Conservation (phyloP, 2,797 vertebrate species). For the Clarias platycephalus region DNA sequence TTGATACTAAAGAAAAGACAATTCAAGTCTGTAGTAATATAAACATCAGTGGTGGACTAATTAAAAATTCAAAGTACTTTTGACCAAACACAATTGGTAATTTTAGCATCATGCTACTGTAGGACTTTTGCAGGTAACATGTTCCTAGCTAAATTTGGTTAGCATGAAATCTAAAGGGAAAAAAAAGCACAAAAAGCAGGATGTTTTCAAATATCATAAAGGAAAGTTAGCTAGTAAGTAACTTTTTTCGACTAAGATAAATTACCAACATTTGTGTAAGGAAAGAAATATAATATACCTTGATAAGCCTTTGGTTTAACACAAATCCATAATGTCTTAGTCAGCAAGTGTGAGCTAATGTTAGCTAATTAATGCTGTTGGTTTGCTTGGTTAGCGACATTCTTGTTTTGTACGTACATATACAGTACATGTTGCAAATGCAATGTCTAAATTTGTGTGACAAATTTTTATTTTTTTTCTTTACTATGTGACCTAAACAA, state of each 20-base stretch:
- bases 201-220: background rate
- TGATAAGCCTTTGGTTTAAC: background rate
- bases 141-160: background rate
- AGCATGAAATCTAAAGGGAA: background rate
- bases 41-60: background rate
- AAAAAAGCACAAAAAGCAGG: background rate
- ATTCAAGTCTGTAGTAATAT: background rate
- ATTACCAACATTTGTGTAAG: background rate
- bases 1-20: background rate
- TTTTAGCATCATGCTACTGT: background rate
- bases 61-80: background rate
- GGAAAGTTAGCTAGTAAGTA: background rate
- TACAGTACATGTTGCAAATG: background rate
- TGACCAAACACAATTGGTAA: background rate
- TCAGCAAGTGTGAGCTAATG: background rate
- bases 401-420: background rate
- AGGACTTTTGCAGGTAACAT: background rate
- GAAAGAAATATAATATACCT: background rate
- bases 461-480: no score
- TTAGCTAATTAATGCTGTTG: background rate
- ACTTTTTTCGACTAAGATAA: background rate
- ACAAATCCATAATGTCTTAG: background rate
- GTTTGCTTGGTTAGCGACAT: background rate
- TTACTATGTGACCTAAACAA: background rate
- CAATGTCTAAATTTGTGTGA: background rate